These are phyloP conservation scores for Oconnorella tubifera DNA, from an alignment of 2,888 invertebrate genomes.

Conservation along the genomic window DNA sequence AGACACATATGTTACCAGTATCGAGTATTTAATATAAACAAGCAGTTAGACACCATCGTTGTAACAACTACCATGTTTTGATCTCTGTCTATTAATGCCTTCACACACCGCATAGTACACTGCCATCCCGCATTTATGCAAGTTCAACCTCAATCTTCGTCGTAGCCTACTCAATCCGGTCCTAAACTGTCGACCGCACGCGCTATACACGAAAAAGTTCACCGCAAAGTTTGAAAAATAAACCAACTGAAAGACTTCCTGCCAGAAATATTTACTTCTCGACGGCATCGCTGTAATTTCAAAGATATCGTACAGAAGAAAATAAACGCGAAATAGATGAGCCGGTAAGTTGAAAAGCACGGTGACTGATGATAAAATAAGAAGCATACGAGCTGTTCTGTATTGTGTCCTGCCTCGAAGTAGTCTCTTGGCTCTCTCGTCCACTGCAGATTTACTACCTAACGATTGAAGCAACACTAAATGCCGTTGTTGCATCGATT, in stretches of 20 bases:
- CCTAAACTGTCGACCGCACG: conserved; percentile 32
- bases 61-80: too few relatives aligned
- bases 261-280: conserved; percentile 10
- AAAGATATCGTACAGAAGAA: conserved; percentile 11
- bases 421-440: conserved; percentile 7
- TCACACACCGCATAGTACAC: conserved; percentile 5
- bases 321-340: conserved; percentile 40
- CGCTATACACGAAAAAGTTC: conserved; percentile 34
- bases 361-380: conserved; percentile 45
- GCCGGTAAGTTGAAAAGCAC: conserved; percentile 46
- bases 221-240: conserved; percentile 33
- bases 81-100: conserved; percentile 1
- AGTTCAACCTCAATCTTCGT: conserved; percentile 12
- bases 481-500: neutral
- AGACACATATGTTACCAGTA: too few relatives aligned
- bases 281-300: neutral
- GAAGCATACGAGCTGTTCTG: conserved; percentile 38
- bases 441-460: neutral
- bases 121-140: conserved; percentile 12
- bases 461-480: neutral
- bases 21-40: too few relatives aligned
- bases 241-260: conserved; percentile 29
- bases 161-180: conserved; percentile 21
- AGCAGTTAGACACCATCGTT: too few relatives aligned
- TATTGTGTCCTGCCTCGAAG: conserved; percentile 19